Percentiles rank a stretch among this genome's conserved stretches.
These are phyloP conservation scores for Netelia virgata DNA, from an alignment of 2,888 invertebrate species.

Conservation along the genomic window DNA sequence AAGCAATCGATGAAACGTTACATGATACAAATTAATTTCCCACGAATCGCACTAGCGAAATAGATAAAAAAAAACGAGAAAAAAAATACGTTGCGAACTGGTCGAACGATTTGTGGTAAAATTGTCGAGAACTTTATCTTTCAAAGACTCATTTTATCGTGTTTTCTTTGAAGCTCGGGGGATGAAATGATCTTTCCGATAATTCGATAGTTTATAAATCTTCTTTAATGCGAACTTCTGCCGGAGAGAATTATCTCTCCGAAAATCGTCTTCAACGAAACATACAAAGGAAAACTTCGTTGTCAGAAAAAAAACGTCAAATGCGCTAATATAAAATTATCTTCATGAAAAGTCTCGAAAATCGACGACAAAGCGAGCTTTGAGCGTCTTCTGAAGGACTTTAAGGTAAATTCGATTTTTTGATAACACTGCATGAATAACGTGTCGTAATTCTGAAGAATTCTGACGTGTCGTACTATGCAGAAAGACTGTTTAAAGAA, in stretches of 20 bases:
- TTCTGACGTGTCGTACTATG: no score
- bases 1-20: slow-evolving; percentile 85
- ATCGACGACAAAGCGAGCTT: neutral
- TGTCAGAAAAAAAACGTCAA: neutral
- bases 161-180: no score
- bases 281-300: no score
- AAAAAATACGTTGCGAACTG: neutral
- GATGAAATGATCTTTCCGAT: no score
- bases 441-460: no score
- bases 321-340: neutral
- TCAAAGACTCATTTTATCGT: neutral
- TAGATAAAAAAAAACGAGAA: neutral
- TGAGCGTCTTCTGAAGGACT: no score
- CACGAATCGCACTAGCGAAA: neutral
- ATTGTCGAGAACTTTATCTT: neutral
- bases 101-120: neutral
- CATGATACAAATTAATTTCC: neutral
- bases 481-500: neutral
- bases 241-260: no score
- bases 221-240: no score
- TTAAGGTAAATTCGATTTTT: no score
- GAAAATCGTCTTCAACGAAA: no score
- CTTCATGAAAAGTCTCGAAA: neutral
- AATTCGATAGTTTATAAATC: no score
- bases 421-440: no score